Evolutionary conservation across 2,113 vertebrate genomes (phyloP).

Genomic region (Chelonoidis abingdonii): DNA sequence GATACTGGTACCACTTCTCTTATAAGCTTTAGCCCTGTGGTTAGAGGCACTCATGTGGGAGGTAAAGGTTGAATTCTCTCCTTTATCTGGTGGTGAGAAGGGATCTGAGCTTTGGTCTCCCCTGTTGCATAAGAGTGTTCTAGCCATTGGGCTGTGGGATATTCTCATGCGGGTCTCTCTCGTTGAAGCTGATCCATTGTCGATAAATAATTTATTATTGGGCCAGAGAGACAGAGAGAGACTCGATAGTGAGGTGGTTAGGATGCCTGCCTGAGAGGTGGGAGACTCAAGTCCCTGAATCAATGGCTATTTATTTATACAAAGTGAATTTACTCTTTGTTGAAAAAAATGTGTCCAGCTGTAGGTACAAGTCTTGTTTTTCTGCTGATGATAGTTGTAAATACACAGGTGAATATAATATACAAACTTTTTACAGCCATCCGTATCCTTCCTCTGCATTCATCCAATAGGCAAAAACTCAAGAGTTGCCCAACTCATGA

Average conservation of each 20-base stretch:
- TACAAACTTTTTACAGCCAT: neutral
- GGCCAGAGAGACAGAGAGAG: neutral
- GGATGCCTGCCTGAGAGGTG: neutral
- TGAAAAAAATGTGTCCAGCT: neutral
- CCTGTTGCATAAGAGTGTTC: neutral
- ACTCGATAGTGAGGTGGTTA: neutral
- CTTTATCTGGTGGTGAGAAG: neutral
- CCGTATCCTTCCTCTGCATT: fast-evolving
- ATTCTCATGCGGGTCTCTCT: neutral
- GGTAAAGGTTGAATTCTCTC: neutral
- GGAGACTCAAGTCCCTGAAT: neutral
- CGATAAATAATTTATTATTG: neutral
- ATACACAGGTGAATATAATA: neutral
- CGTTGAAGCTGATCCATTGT: neutral
- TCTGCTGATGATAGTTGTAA: neutral
- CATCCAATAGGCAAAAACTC: neutral
- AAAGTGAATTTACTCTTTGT: neutral
- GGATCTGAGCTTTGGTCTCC: neutral
- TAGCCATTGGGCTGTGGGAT: neutral
- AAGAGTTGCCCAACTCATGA: neutral
- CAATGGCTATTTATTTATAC: neutral
- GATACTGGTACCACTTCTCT: neutral
- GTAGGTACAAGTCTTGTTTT: neutral
- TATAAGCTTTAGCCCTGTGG: neutral
- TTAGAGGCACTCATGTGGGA: neutral